Base-by-base conservation (phyloP, 2,113 vertebrate genomes). In the Lepus europaeus region DNA sequence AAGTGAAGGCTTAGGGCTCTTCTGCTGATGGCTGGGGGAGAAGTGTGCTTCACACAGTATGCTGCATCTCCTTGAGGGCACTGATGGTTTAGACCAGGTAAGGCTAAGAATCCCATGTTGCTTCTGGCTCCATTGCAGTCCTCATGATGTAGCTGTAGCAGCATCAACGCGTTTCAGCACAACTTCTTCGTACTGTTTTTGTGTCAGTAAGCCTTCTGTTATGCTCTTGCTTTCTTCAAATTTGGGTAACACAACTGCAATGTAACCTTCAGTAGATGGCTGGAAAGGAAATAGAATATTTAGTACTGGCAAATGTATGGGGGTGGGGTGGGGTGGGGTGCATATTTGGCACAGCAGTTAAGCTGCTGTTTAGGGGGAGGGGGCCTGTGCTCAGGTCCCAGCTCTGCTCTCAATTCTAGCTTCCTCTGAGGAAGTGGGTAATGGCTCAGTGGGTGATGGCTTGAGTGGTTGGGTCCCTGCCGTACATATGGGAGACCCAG, bases 211-310 rank as follows among this genome's bases (percentile, higher is more conserved):
- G 72, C 98, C 99, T 83, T 99, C 98, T 16, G 99, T 99, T 95
- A 99, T 11, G 12, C 97, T 99, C 97, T 99, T 99, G 98, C 99
- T 99, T 97, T 99, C 99, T 96, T 99, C 99, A 97, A 99, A 99
- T 98, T 99, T 99, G 82, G 99, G 99, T 87, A 99, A 97, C 95
- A 99, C 99, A 97, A 99, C 99, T 4, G 99, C 99, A 0, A 99
- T 99, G 98, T 99, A 99, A 94, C 99, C 99, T 83, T 99, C 99
- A 0, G 99, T 99, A 70, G 98, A 99, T 1, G 99, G 99, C 99
- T 99, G 95, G 89, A 94, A 97, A 61, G 51, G 9, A 19, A 95
- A 78, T 27, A 87, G 92, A 78, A 68, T 66, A 93, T 91, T 36
- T 87, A 89, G 91, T 22, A 89, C 33, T 87, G 39, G 79, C 96